Base-by-base conservation (phyloP, 2,888 invertebrate species). In the Ormyrus pomaceus region DNA sequence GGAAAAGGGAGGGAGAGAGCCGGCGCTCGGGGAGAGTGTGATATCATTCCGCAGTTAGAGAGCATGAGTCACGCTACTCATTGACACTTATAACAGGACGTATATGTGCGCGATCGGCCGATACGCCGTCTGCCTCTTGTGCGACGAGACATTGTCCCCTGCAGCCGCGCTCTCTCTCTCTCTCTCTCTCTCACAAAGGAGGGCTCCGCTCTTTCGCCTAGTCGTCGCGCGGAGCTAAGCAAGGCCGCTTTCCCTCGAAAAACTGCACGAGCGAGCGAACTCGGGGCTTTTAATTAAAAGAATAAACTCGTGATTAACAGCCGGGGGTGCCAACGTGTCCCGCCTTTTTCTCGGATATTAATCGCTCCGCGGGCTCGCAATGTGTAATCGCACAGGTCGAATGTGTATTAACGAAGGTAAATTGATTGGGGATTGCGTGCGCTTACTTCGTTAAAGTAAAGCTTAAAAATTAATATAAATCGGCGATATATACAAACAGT, bases 41-140 rank as follows among this genome's bases (percentile, higher is more conserved):
- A 82, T 79, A 80, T 82, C 79, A 76, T 71, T 82, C 61, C 66
- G 72, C 81, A 53, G 74, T 75, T 74, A 73, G 45, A 34, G 34
- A 72, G 70, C 81, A 53, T 79, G 81, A 82, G 79, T 81, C 81
- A 81, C 73, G 70, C 79, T 77, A 65, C 71, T 81, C 79, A 79
- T 81, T 82, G 81, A 79, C 79, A 77, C 80, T 82, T 74, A 55
- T 48, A 71, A 65, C 56, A 66, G 77, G 71, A 56, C 58, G 65
- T 10, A 48, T 50, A 46, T 50, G n/a, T 10, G 51, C 51, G 55
- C 55, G 68, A 77, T 80, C 68, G 64, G 70, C 55, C 78, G 68
- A 79, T 73, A 69, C 68, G 73, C 78, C 62, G 56, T 71, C 78
- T 65, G 72, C 45, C 76, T 77, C 73, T 71, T 53, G 58, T 56